These are phyloP conservation scores for Euura saliciscinereae DNA, from an alignment of 1,140 invertebrate genomes.

Conservation along the genomic window DNA sequence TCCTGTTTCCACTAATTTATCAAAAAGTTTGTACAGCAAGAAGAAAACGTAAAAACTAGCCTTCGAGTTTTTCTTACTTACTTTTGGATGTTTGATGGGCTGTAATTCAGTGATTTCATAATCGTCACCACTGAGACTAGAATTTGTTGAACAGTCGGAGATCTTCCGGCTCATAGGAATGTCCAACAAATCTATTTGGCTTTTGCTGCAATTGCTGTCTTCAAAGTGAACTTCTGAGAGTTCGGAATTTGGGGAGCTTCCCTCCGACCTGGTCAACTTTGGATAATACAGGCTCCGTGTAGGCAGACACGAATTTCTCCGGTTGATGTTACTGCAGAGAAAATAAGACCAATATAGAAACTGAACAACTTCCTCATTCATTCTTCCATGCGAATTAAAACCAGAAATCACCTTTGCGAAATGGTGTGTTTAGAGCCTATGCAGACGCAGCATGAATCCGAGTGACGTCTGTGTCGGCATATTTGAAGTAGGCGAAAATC, in stretches of 20 bases:
- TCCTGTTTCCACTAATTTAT: not conserved
- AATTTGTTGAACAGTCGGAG: constrained; percentile 69
- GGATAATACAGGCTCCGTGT: constrained; percentile 34
- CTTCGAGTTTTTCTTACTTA: constrained; percentile 37
- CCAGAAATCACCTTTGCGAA: constrained; percentile 14
- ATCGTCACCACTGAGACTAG: constrained; percentile 72
- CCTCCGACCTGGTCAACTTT: constrained; percentile 17
- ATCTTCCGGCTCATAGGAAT: constrained; percentile 64
- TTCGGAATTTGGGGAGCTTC: not conserved
- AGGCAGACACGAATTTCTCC: constrained; percentile 50
- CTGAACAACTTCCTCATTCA: constrained; percentile 17
- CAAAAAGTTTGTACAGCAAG: no score
- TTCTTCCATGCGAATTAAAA: not conserved
- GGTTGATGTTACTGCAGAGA: constrained; percentile 16
- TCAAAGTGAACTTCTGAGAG: not conserved
- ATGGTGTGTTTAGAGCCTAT: constrained; percentile 27
- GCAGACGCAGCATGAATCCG: constrained; percentile 48
- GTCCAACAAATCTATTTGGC: constrained; percentile 60
- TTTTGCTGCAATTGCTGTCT: constrained; percentile 15
- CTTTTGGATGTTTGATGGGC: constrained; percentile 50
- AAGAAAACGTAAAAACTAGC: no score
- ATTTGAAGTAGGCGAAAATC: constrained; percentile 37
- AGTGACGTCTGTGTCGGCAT: constrained; percentile 46
- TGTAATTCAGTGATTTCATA: constrained; percentile 60
- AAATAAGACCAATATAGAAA: not conserved